These are phyloP conservation scores for Dasypus novemcinctus DNA, from an alignment of 2,113 vertebrate genomes.

Conservation along the genomic window DNA sequence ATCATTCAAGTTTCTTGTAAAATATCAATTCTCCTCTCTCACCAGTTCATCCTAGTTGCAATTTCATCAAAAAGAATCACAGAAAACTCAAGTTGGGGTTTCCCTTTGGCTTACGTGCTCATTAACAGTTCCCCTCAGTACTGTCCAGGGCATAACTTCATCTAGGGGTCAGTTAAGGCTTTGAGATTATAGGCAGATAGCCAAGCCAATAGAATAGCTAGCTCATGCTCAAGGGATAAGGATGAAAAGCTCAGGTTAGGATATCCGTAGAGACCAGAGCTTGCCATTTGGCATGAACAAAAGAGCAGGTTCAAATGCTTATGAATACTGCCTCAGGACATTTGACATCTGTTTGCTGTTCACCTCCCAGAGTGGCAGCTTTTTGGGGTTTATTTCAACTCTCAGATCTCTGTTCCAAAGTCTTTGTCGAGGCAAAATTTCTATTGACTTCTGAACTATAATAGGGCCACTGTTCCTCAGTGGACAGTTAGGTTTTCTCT, in stretches of 20 bases:
- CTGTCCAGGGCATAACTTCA: neutral
- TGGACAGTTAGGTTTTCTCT: neutral
- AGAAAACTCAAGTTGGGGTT: neutral
- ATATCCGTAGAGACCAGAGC: neutral
- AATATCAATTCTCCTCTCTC: neutral
- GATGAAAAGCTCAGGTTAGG: neutral
- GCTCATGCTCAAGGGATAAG: neutral
- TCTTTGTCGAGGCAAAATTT: conserved; percentile 20
- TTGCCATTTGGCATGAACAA: neutral
- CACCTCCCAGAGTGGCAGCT: neutral
- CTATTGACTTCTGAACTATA: neutral
- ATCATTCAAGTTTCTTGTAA: neutral
- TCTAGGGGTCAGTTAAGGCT: neutral
- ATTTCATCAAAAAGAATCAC: neutral
- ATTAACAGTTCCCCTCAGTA: neutral
- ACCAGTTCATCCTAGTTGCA: neutral
- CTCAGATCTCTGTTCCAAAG: neutral
- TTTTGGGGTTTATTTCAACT: neutral
- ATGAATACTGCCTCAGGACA: neutral
- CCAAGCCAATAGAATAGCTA: neutral
- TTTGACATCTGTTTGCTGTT: conserved; percentile 15
- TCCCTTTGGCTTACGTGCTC: neutral
- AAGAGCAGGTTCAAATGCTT: neutral
- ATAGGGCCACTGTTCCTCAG: neutral
- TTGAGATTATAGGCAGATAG: neutral